Base-by-base conservation (phyloP, 2,888 invertebrate species). In the Apomyelois bistriatella region DNA sequence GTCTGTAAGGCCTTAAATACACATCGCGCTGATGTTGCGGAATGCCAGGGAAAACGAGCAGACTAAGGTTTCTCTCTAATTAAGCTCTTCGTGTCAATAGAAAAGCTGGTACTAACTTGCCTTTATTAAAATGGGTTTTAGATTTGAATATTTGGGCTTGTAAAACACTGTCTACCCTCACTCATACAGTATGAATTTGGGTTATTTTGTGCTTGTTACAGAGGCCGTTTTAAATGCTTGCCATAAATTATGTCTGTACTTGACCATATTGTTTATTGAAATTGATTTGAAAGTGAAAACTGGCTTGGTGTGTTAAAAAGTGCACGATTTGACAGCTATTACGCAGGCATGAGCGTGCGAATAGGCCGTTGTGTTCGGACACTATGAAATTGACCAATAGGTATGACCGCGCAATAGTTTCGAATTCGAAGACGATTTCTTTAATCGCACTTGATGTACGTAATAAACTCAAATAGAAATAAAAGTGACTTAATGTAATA, bases 311-410 rank as follows among this genome's bases (percentile, higher is more conserved):
- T 30, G 9, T 13, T 50, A 10, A 30, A 48, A 50, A 50, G 48
- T 50, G 49, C 40, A 32, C 40, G 30, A 28, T 50, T 50, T 50
- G 49, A 38, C 49, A 50, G 49, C 32, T 30, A 30, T 50, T 50
- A 16, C 49, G 38, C 38, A 32, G 32, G 49, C 15, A 36, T 17
- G 17, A 50, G 49, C 49, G 49, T 50, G 49, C 40, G 49, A 50
- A 50, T 28, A 30, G 40, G 32, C 15, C 12, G 49, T 48, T 37
- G 48, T n/a, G n/a, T n/a, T 28, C 15, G 40, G 8, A 9, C 30
- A 10, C 28, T 28, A 32, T 50, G 22, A 50, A 50, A 50, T 50
- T 50, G 10, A 30, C 15, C 40, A 40, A 28, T 16, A 15, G 13
- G 40, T 40, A 32, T 16, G 32, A 30, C 30, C 15, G 40, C 16